Percentiles rank a stretch among this genome's conserved stretches.
These are phyloP conservation scores for Noctuana brunneofusca DNA, from an alignment of 2,888 invertebrate genomes.

Conservation along the genomic window DNA sequence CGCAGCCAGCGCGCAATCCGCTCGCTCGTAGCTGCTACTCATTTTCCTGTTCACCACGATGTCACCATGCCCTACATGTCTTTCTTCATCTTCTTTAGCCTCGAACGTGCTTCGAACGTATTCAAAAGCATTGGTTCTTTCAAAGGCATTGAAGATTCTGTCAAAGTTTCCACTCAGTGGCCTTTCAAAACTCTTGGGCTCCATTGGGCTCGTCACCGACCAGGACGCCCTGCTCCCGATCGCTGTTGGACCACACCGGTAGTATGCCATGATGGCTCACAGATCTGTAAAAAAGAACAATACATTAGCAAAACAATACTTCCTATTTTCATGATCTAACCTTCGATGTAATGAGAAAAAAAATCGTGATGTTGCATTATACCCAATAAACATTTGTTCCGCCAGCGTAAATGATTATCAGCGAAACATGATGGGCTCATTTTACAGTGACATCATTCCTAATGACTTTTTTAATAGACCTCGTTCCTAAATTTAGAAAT, in stretches of 20 bases:
- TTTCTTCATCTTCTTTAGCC: slow-evolving; percentile 55
- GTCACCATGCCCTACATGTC: slow-evolving; percentile 68
- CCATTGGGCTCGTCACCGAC: slow-evolving; percentile 67
- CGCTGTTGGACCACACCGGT: slow-evolving; percentile 75
- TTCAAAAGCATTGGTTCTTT: slow-evolving; percentile 78
- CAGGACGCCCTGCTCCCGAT: slow-evolving; percentile 81
- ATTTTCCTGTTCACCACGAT: slow-evolving; percentile 73
- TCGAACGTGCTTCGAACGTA: slow-evolving; percentile 61
- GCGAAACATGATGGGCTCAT: slow-evolving; percentile 27
- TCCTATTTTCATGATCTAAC: slow-evolving; percentile 28
- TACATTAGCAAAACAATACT: slow-evolving; percentile 9
- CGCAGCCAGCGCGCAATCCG: slow-evolving; percentile 78
- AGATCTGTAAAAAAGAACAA: slow-evolving; percentile 49
- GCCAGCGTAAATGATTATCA: slow-evolving; percentile 23
- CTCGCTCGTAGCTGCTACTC: slow-evolving; percentile 75
- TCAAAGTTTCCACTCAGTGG: slow-evolving; percentile 77
- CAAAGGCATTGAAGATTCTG: slow-evolving; percentile 78
- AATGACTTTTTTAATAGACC: slow-evolving; percentile 30
- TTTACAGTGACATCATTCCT: slow-evolving; percentile 34
- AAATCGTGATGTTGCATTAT: slow-evolving; percentile 20
- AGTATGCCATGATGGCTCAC: slow-evolving; percentile 67
- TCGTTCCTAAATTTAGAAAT: slow-evolving; percentile 34
- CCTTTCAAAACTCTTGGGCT: slow-evolving; percentile 65
- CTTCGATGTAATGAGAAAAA: slow-evolving; percentile 10
- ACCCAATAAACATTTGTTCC: slow-evolving; percentile 26